Evolutionary conservation across 2,797 vertebrate species (phyloP), one percentile per base, ranked within the genome.

Genomic region (Sternarchorhynchus goeldii): DNA sequence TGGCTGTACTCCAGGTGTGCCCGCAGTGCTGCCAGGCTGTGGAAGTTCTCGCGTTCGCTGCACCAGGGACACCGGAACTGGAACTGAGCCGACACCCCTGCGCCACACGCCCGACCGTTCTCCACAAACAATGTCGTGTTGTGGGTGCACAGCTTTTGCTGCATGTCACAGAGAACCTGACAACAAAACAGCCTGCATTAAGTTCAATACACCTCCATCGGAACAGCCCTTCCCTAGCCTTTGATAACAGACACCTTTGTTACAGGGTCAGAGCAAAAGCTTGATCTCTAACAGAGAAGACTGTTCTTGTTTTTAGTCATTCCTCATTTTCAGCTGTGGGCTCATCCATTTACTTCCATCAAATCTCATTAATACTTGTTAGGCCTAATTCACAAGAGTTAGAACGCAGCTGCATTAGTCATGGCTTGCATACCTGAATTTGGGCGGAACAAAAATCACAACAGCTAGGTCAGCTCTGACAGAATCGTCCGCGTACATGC

Each of bases 51-150:
- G 12, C 85, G 87, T 21, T 93, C 92, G 0, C 91, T 91, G 17
- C 93, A 94, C 66, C 88, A 88, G 0, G 91, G 91, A 79, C 93
- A 93, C 69, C 89, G 89, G 84, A 91, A 92, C 0, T 92, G 90
- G 60, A 89, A 87, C 65, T 85, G 84, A 10, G 86, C 78, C 25
- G 86, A 50, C 16, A 31, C 71, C 6, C 87, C 84, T 65, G 89
- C 64, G 79, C 88, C 85, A 83, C 86, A 87, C 14, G 73, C 79
- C 79, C 80, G 81, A 14, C 86, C 82, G 74, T 85, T 90, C 85
- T 89, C 85, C 84, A 91, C 90, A 6, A 87, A 75, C 56, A 90
- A 32, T 6, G 80, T 86, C 78, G 90, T 92, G 77, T 89, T 90
- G 64, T 84, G 86, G 10, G 90, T 90, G 14, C 86, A 90, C 68